These are phyloP conservation scores for Drosophila repletoides DNA, from an alignment of 1,140 invertebrate species.

Conservation along the genomic window DNA sequence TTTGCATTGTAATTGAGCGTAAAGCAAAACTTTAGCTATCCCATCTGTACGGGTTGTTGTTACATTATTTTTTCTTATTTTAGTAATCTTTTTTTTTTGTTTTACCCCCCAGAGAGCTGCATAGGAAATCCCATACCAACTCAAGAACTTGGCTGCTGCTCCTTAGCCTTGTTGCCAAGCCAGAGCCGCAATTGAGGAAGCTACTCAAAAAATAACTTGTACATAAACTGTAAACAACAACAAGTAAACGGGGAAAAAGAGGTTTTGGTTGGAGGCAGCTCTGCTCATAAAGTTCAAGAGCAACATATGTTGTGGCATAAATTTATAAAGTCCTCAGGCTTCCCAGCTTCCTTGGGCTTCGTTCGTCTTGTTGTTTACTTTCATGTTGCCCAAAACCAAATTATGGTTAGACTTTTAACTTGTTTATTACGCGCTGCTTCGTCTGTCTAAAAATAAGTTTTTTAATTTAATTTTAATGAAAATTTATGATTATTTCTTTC, in stretches of 20 bases:
- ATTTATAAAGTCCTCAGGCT: constrained; percentile 56
- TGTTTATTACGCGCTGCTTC: constrained; percentile 63
- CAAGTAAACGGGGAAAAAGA: constrained; percentile 12
- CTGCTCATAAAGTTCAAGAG: constrained; percentile 55
- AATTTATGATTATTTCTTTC: constrained; percentile 76
- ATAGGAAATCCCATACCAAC: constrained; percentile 21
- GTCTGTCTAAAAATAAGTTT: constrained; percentile 54
- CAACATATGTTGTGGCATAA: constrained; percentile 75
- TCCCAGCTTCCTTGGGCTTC: background rate
- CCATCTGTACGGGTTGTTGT: constrained; percentile 4
- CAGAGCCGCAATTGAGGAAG: constrained; percentile 68
- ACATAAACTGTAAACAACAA: constrained; percentile 49
- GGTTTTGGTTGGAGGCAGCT: background rate
- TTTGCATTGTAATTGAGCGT: constrained; percentile 79
- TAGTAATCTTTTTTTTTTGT: background rate
- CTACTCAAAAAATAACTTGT: constrained; percentile 67
- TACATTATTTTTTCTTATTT: constrained; percentile 4
- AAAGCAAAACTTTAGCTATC: constrained; percentile 73
- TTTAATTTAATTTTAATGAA: constrained; percentile 79
- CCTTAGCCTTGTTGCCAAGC: constrained; percentile 57
- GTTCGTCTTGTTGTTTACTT: constrained; percentile 43
- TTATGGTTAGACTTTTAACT: constrained; percentile 81
- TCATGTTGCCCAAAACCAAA: constrained; percentile 61
- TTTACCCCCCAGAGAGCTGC: constrained; percentile 16
- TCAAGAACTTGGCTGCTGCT: constrained; percentile 58